phyloP scores from a whole-genome alignment of 2,113 vertebrate species.

The Panthera tigris region DNA sequence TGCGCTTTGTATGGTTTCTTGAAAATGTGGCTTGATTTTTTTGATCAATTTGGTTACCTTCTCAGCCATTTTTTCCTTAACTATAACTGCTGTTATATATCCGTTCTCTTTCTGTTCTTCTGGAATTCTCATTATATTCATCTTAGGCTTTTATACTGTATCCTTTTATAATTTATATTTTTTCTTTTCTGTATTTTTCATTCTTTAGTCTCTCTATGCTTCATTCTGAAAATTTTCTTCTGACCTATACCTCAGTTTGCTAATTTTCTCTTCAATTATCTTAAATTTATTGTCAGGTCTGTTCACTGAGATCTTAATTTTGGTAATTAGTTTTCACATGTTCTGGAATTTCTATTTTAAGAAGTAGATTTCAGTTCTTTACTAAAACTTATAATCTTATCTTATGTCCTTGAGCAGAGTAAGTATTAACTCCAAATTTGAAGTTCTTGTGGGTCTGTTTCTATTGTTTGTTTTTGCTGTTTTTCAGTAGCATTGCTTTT shows the following conservation, averaged over 20 bases:
- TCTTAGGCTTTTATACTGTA: not conserved
- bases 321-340: not conserved
- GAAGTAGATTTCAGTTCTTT: slow-evolving; percentile 7
- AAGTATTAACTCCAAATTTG: not conserved
- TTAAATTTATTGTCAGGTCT: not conserved
- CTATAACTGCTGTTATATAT: not conserved
- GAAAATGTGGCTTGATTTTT: not conserved
- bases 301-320: not conserved
- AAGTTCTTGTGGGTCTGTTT: not conserved
- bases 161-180: not conserved
- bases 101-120: not conserved
- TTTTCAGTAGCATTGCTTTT: not conserved
- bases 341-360: not conserved
- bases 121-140: not conserved
- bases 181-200: not conserved
- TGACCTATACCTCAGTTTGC: not conserved
- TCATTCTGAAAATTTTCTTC: slow-evolving; percentile 21
- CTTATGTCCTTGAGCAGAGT: not conserved
- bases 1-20: not conserved
- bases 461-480: not conserved
- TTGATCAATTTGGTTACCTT: not conserved
- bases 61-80: slow-evolving; percentile 12
- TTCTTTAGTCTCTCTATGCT: not conserved
- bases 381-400: not conserved
- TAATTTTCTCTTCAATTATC: slow-evolving; percentile 23